Conservation (phyloP, 2,888 invertebrate species). For the Prosopocoilus inquinatus region DNA sequence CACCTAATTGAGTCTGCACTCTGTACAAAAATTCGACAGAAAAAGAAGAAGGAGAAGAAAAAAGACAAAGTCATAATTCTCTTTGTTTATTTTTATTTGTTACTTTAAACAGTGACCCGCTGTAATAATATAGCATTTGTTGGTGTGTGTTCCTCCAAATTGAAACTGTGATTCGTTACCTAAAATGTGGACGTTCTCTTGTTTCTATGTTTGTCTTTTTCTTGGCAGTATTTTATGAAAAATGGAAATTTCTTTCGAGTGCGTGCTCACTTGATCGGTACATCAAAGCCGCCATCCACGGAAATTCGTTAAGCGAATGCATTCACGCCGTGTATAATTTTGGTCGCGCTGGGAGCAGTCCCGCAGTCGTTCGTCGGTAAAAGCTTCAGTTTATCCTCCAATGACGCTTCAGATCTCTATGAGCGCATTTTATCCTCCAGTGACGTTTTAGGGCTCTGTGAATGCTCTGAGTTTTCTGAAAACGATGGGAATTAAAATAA, state of each 20-base stretch:
- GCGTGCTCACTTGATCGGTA: conserved; percentile 46
- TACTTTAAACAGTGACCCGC: conserved; percentile 58
- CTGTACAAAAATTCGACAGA: conserved; percentile 44
- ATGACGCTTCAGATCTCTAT: conserved; percentile 28
- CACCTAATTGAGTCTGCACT: conserved; percentile 61
- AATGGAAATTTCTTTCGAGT: background rate
- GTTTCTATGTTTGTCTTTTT: too few species aligned
- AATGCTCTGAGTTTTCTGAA: background rate
- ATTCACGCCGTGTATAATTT: conserved; percentile 55
- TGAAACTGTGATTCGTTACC: too few species aligned
- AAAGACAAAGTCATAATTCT: conserved; percentile 29
- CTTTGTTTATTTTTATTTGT: conserved; percentile 10
- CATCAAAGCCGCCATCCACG: conserved; percentile 74
- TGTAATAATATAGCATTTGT: conserved; percentile 56
- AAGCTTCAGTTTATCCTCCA: conserved; percentile 36
- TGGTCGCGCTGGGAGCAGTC: conserved; percentile 23
- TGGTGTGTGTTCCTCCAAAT: conserved; percentile 57
- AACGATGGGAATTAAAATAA: too few species aligned
- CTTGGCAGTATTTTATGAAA: background rate
- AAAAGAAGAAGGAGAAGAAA: background rate
- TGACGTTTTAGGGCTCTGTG: conserved; percentile 36
- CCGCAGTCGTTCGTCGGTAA: conserved; percentile 56
- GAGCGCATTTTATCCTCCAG: conserved; percentile 37
- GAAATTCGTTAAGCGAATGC: conserved; percentile 64
- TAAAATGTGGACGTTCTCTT: too few species aligned